Evolutionary conservation across 2,888 invertebrate species (phyloP), one percentile per base, ranked within the genome.

Genomic region (Campoletis raptor): DNA sequence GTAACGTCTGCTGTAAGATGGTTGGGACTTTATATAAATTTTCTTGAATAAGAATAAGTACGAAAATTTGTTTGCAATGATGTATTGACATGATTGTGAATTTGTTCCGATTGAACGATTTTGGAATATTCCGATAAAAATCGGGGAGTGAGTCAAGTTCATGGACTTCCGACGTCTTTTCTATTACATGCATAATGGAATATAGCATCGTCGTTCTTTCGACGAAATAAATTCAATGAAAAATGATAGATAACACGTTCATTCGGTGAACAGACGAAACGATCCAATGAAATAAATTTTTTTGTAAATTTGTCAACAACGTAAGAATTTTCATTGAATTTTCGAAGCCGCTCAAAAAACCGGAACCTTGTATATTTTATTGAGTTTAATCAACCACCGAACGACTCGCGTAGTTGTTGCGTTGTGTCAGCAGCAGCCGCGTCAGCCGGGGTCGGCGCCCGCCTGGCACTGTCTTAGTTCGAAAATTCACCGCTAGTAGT

Each of bases 401-500:
- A 85, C 87, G 90, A 91, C 74, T 83, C 52, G 72, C 66, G 86
- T 78, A 88, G 91, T 92, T 61, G 30, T 61, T 86, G 81, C 88
- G 85, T 89, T 88, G 85, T 88, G 91, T 92, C 91, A 92, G 76
- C 61, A 92, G 76, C 64, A 90, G 92, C 92, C 92, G 92, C 92
- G 92, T 92, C 92, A 92, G 91, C 92, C 89, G 81, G 90, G 90
- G 90, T 91, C 89, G 89, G 90, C 90, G 92, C 91, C 91, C 90
- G 90, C 91, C 90, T 92, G 92, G 92, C 91, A 91, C 76, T 37
- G 9, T 82, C 85, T 70, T 90, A 88, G 85, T 92, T 88, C 86
- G 8, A 36, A 24, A 18, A 81, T 80, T 66, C 69, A 61, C 86
- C 91, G 81, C 87, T 40, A 91, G 91, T 78, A 30, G 88, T 67